phyloP scores from a whole-genome alignment of 2,113 vertebrate species.

The Camarhynchus parvulus region DNA sequence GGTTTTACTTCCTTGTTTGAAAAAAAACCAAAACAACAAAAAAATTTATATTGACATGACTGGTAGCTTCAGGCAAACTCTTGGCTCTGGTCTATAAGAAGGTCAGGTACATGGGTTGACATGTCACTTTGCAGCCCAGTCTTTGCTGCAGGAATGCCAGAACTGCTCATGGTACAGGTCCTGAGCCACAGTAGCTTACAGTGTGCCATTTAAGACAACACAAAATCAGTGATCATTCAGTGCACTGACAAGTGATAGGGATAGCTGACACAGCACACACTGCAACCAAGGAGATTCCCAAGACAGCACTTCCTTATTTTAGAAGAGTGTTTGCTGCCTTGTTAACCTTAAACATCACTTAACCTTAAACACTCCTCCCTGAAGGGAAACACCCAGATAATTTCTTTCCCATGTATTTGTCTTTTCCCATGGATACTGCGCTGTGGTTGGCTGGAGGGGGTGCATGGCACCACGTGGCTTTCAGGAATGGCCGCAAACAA shows the following conservation, averaged over 20 bases:
- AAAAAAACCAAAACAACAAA: background rate
- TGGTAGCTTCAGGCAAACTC: background rate
- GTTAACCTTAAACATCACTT: background rate
- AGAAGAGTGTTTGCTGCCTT: background rate
- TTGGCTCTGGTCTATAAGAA: background rate
- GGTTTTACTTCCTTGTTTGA: conserved; percentile 3
- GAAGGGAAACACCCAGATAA: background rate
- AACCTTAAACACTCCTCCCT: background rate
- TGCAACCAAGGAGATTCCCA: background rate
- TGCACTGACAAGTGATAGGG: background rate
- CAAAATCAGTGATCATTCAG: background rate
- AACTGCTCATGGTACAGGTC: background rate
- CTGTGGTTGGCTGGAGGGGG: background rate
- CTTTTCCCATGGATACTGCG: background rate
- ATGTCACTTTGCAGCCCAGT: background rate
- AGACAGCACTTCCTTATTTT: background rate
- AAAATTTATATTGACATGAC: background rate
- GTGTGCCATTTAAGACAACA: background rate
- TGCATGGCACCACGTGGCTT: background rate
- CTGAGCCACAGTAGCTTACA: background rate
- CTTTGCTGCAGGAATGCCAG: background rate
- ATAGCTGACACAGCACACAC: background rate
- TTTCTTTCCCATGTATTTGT: background rate
- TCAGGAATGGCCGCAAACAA: background rate
- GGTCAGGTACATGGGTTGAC: fast-evolving